These are phyloP conservation scores for Ephialtes manifestator DNA, from an alignment of 2,888 invertebrate species.

Conservation along the genomic window DNA sequence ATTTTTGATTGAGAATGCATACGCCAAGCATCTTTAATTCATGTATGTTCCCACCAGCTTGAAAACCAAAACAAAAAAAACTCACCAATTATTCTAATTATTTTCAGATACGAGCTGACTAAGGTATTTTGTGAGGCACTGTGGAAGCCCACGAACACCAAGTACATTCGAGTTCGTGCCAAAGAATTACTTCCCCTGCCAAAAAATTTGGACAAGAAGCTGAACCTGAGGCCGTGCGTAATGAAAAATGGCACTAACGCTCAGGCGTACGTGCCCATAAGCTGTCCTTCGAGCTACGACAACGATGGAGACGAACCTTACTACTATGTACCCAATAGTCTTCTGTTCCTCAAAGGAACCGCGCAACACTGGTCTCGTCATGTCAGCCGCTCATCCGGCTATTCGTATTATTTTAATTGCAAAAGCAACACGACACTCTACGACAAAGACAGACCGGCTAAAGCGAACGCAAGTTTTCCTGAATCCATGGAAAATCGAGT, in stretches of 20 bases:
- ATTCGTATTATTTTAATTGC: conserved; percentile 76
- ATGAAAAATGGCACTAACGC: conserved; percentile 75
- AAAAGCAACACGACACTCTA: conserved; percentile 58
- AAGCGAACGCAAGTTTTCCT: conserved; percentile 74
- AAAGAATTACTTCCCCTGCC: conserved; percentile 76
- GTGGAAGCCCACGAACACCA: conserved; percentile 87
- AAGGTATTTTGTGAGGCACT: conserved; percentile 91
- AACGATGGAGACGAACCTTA: conserved; percentile 71
- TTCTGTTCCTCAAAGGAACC: conserved; percentile 78
- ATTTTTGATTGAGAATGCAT: too few species aligned
- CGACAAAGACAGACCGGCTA: conserved; percentile 71
- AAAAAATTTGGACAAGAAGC: conserved; percentile 68
- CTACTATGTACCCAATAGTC: conserved; percentile 75
- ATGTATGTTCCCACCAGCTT: not conserved
- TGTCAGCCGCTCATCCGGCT: conserved; percentile 70
- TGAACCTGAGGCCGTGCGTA: conserved; percentile 69
- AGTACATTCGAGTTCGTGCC: conserved; percentile 73
- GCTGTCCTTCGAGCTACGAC: conserved; percentile 42
- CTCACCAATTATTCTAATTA: not conserved
- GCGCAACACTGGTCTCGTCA: conserved; percentile 76
- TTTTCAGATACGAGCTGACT: conserved; percentile 87
- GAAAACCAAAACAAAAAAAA: not conserved
- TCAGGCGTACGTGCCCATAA: conserved; percentile 58
- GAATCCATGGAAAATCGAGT: conserved; percentile 76
- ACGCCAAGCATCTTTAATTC: too few species aligned